These are phyloP conservation scores for Osmoderma eremita DNA, from an alignment of 2,888 invertebrate genomes.

Conservation along the genomic window DNA sequence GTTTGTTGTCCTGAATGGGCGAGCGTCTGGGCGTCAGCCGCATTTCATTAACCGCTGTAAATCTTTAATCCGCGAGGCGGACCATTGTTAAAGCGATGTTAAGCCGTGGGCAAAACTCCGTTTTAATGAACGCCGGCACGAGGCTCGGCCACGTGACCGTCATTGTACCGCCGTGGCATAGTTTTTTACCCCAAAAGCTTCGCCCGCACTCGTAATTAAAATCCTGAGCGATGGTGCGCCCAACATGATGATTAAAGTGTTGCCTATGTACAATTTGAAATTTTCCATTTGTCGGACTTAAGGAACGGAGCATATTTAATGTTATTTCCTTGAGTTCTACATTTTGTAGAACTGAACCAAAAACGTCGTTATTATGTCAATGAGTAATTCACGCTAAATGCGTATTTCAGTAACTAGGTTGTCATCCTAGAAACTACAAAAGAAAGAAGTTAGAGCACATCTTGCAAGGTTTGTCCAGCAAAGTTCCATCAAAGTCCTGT, in stretches of 20 bases:
- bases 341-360: too few species aligned
- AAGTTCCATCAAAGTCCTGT: too few species aligned
- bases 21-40: slow-evolving; percentile 50
- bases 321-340: too few species aligned
- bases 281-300: too few species aligned
- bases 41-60: slow-evolving; percentile 59
- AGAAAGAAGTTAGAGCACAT: too few species aligned
- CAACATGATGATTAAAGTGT: neutral
- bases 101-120: slow-evolving; percentile 55
- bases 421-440: too few species aligned
- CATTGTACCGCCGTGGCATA: slow-evolving; percentile 11
- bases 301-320: too few species aligned
- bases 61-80: slow-evolving; percentile 57
- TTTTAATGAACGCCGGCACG: slow-evolving; percentile 49
- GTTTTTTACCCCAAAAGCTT: slow-evolving; percentile 11
- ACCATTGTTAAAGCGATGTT: slow-evolving; percentile 57
- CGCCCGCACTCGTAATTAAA: slow-evolving; percentile 21
- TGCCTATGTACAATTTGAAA: too few species aligned
- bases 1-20: slow-evolving; percentile 45
- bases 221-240: neutral
- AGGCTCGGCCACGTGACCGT: slow-evolving; percentile 31
- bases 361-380: too few species aligned
- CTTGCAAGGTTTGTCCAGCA: too few species aligned
- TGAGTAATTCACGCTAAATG: too few species aligned
- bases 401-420: too few species aligned